phyloP scores from a whole-genome alignment of 2,888 invertebrate genomes.

The Cybosia mesomella region DNA sequence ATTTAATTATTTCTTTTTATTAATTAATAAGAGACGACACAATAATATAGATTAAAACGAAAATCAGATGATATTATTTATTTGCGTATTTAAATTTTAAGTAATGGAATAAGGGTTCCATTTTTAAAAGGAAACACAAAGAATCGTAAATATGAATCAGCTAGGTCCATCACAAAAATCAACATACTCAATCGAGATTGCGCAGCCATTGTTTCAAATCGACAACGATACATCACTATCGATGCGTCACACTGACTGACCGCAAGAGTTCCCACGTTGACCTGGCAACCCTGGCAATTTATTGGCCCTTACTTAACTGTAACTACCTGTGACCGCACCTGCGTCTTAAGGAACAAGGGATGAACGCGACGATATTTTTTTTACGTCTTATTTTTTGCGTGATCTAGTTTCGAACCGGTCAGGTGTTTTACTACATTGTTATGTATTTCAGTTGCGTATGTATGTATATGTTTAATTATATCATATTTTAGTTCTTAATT shows the following conservation, averaged over 20 bases:
- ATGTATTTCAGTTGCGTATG: not conserved
- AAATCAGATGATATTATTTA: not conserved
- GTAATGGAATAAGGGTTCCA: not conserved
- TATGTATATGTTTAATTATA: not conserved
- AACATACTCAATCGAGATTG: conserved; percentile 20
- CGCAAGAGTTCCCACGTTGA: conserved; percentile 82
- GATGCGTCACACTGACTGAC: conserved; percentile 73
- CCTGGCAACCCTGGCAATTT: conserved; percentile 80
- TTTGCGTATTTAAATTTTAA: not conserved
- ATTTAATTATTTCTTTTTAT: conserved; percentile 1
- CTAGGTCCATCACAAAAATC: not conserved
- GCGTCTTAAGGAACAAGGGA: conserved; percentile 78
- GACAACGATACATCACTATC: conserved; percentile 49
- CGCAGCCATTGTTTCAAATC: conserved; percentile 40
- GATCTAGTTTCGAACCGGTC: conserved; percentile 30
- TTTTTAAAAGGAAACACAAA: not conserved
- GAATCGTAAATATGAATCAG: not conserved
- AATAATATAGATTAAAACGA: not conserved
- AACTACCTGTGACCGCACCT: conserved; percentile 84
- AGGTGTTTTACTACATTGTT: conserved; percentile 13
- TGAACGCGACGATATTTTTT: conserved; percentile 43
- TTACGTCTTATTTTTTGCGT: conserved; percentile 24
- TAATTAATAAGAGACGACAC: not conserved
- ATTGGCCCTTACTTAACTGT: conserved; percentile 76
- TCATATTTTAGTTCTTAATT: not conserved